Evolutionary conservation across 2,113 vertebrate species (phyloP), one percentile per base, ranked within the genome.

Genomic region (Casuarius casuarius): DNA sequence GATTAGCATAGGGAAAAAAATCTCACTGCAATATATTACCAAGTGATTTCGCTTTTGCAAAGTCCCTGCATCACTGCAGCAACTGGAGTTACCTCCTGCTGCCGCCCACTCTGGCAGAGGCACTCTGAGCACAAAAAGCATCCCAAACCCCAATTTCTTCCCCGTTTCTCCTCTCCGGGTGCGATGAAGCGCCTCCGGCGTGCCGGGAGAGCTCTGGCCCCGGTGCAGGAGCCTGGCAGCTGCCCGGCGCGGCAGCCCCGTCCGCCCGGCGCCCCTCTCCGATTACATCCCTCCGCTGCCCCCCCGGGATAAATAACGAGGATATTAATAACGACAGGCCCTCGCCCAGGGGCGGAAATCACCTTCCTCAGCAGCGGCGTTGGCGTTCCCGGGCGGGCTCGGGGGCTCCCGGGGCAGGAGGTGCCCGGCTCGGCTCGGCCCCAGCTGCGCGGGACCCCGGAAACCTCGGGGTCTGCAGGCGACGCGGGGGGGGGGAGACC

Each of bases 291-390:
- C 49, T 38, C 38, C 38, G 38, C 38, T 38, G 38, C 38, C 29
- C 0, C 51, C 1, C 2, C 93, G 35, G 40, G 38, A 86, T 75
- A 95, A 97, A 95, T 93, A 93, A 91, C 3, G 3, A 91, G 84
- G 94, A 75, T 94, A 91, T 95, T 96, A 95, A 95, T 95, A 95
- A 93, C 92, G 71, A 63, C 7, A 2, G 78, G 51, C 42, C 71
- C 31, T 66, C 89, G 92, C 90, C 54, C 90, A 87, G 95, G 70
- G 28, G 61, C 66, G 63, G 78, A 72, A 85, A 93, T 7, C 85
- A 29, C 92, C 89, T 83, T 92, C 90, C 87, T 87, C 17, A 2
- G 82, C 17, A 2, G 82, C 46, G 66, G 49, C 75, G 68, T 8
- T 44, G 78, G 51, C 65, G 28, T 48, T 35, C 5, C 0, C 2